Base-by-base conservation (phyloP, 1,140 invertebrate species). In the Aphaenogaster ashmeadi region DNA sequence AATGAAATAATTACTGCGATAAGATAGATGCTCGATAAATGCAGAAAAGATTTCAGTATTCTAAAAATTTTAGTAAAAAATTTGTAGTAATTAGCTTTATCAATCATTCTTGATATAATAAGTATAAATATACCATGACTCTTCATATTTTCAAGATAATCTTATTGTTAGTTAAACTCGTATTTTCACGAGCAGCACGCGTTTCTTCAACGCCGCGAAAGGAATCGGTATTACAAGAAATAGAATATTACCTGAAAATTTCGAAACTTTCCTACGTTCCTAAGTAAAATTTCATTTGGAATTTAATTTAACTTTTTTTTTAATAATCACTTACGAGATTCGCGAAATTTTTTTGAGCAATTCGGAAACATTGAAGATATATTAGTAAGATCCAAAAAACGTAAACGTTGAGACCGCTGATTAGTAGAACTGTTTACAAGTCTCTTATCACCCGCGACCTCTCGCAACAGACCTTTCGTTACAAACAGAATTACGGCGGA, bases 361-460 rank as follows among this genome's bases (percentile, higher is more conserved):
- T 74, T 74, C 9, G n/a, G 80, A 50, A 74, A 74, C 33, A 38
- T 58, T 58, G 3, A 36, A 60, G 8, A 38, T 71, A 33, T 21
- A 84, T 60, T 84, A 54, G 38, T 21, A 81, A 27, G 18, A 9
- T 15, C 11, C 21, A 47, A 74, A 56, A 58, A 44, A 58, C n/a
- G 21, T 81, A 58, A 83, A 81, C 44, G 21, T 74, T 33, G 8
- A 60, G 69, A 36, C n/a, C 38, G n/a, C 33, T 38, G 80, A 84
- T 84, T 84, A 83, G 4, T 27, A 21, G 33, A 71, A 44, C 41
- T 74, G 33, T 75, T 74, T 84, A 36, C 41, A 47, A 5, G 13
- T 84, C 33, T 50, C 69, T 84, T 75, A 84, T 84, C 80, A 60
- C 27, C 7, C 36, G 52, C 33, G 80, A 84, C 80, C 80, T 60